Base-by-base conservation (phyloP, 2,888 invertebrate species). In the Sphaerophoria taeniata region DNA sequence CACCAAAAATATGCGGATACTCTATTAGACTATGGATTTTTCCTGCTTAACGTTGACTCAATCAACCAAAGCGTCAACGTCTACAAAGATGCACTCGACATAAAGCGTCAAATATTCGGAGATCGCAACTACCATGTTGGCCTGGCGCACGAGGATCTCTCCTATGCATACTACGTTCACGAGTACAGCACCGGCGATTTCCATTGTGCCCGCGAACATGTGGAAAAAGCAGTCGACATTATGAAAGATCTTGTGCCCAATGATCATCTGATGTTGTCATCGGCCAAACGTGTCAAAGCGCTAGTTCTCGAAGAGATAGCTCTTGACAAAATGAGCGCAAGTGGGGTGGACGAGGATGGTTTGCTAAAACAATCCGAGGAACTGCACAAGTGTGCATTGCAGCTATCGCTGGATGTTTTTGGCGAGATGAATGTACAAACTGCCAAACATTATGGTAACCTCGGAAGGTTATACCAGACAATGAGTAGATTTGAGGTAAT, bases 351-450 rank as follows among this genome's bases (percentile, higher is more conserved):
- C 61, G 91, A 91, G 67, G 91, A 90, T 71, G 94, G 94, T 56
- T 93, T 97, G 75, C 93, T 98, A 51, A 92, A 93, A 47, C 96
- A 97, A 92, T 97, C 98, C 0, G 97, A 98, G 91, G 93, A 94
- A 51, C 93, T 98, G 45, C 98, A 98, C 92, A 94, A 96, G 88
- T 95, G 95, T 72, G 98, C 98, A 4, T 93, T 98, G 63, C 93
- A 94, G 69, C 93, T 98, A 53, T 95, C 97, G 12, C 94, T 95
- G 92, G 94, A 95, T 90, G 95, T 96, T 0, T 98, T 98, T 91
- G 98, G 98, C 0, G 98, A 98, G 92, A 95, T 95, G 90, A 98
- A 98, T 92, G 97, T 98, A 47, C 98, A 98, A 93, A 98, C 98
- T 0, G 98, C 98, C 69, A 98, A 98, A 91, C 98, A 98, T 92